Percentiles rank a stretch among this genome's conserved stretches.
These are phyloP conservation scores for Catocala fraxini DNA, from an alignment of 2,888 invertebrate species.

Conservation along the genomic window DNA sequence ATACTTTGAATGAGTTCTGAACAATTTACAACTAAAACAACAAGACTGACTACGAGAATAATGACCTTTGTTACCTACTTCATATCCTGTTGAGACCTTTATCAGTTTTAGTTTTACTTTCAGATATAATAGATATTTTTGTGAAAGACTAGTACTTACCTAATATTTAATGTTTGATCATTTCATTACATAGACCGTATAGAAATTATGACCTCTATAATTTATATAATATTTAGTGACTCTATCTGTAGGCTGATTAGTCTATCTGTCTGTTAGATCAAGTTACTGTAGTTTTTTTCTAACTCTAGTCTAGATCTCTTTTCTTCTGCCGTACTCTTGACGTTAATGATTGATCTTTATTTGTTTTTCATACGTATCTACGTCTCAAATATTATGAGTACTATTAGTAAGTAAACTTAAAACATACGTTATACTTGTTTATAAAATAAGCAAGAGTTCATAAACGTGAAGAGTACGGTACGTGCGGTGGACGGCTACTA, in stretches of 20 bases:
- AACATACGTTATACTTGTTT: neutral
- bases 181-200: constrained; percentile 42
- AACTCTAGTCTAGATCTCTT: constrained; percentile 44
- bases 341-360: constrained; percentile 19
- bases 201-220: constrained; percentile 43
- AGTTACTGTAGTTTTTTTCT: constrained; percentile 40
- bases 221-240: constrained; percentile 31
- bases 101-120: constrained; percentile 29
- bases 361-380: neutral
- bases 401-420: neutral
- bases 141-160: constrained; percentile 35
- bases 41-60: constrained; percentile 15
- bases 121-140: constrained; percentile 30
- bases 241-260: constrained; percentile 34
- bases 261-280: constrained; percentile 38
- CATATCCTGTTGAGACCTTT: constrained; percentile 20
- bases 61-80: constrained; percentile 19
- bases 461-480: constrained; percentile 41
- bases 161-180: constrained; percentile 31
- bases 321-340: constrained; percentile 37
- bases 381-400: neutral
- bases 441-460: constrained; percentile 15
- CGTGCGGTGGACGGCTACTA: constrained; percentile 44
- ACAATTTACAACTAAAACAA: constrained; percentile 9
- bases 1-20: no score